Percentiles rank a stretch among this genome's conserved stretches.
These are phyloP conservation scores for Volucella inanis DNA, from an alignment of 2,888 invertebrate genomes.

Conservation along the genomic window DNA sequence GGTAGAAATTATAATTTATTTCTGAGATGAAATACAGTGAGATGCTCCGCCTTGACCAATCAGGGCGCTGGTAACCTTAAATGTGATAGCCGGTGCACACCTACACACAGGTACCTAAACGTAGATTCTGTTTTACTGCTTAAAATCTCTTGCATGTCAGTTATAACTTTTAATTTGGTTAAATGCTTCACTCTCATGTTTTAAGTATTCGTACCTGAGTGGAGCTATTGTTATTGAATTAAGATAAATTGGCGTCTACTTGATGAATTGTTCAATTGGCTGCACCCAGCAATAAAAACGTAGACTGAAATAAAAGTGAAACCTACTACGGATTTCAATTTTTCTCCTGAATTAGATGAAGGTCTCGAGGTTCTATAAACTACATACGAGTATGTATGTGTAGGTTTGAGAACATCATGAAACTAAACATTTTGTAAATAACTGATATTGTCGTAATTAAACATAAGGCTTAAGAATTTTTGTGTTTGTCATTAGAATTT, in stretches of 20 bases:
- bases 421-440: too few species aligned
- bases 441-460: too few species aligned
- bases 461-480: too few species aligned
- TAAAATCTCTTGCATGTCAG: constrained; percentile 37
- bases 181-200: constrained; percentile 56
- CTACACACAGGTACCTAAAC: constrained; percentile 51
- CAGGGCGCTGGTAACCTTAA: constrained; percentile 65
- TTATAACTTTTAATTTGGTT: constrained; percentile 61
- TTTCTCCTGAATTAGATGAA: too few species aligned
- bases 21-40: constrained; percentile 69
- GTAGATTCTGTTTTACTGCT: constrained; percentile 22
- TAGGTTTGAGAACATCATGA: too few species aligned
- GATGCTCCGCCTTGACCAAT: constrained; percentile 74
- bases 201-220: constrained; percentile 28
- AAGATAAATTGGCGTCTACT: constrained; percentile 30
- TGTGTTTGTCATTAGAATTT: too few species aligned
- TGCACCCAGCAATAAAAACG: background rate
- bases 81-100: constrained; percentile 62
- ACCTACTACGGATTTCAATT: too few species aligned
- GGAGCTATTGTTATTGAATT: constrained; percentile 23
- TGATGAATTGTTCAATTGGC: constrained; percentile 10
- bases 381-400: too few species aligned
- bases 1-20: constrained; percentile 74
- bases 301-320: too few species aligned
- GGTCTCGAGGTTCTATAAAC: too few species aligned